Evolutionary conservation across 1,140 invertebrate species (phyloP).

Genomic region (Macrocentrus cingulum): DNA sequence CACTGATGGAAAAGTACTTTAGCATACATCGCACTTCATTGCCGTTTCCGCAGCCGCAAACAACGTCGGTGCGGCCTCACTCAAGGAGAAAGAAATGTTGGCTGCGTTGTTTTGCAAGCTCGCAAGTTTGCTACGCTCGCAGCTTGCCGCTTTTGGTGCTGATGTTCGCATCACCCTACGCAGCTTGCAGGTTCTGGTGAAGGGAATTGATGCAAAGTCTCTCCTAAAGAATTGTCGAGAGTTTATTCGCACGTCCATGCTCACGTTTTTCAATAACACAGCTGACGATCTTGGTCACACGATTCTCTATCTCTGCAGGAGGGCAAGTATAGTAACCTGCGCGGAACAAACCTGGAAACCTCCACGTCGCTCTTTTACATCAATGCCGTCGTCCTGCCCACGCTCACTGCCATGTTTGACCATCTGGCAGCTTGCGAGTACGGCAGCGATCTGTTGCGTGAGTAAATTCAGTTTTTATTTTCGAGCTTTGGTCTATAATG

Average conservation of each 20-base stretch:
- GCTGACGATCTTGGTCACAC: slow-evolving; percentile 96
- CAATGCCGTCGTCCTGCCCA: slow-evolving; percentile 88
- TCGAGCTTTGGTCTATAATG: no score
- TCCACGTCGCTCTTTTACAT: slow-evolving; percentile 93
- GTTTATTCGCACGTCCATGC: slow-evolving; percentile 96
- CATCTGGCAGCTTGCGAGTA: slow-evolving; percentile 96
- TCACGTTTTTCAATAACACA: slow-evolving; percentile 99
- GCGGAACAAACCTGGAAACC: slow-evolving; percentile 95
- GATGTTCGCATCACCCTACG: slow-evolving; percentile 96
- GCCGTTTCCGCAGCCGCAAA: slow-evolving; percentile 88
- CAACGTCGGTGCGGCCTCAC: slow-evolving; percentile 89
- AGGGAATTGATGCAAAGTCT: slow-evolving; percentile 95
- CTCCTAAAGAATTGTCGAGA: slow-evolving; percentile 98
- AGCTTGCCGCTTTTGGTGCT: slow-evolving; percentile 92
- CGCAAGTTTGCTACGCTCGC: slow-evolving; percentile 85
- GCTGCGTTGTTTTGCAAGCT: slow-evolving; percentile 96
- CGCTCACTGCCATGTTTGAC: slow-evolving; percentile 96
- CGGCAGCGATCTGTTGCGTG: slow-evolving; percentile 92
- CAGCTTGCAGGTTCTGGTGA: slow-evolving; percentile 91
- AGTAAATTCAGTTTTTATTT: no score
- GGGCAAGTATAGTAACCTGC: slow-evolving; percentile 91
- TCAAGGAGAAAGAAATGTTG: slow-evolving; percentile 99
- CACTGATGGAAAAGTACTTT: slow-evolving; percentile 99
- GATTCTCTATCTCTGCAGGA: slow-evolving; percentile 92
- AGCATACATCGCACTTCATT: slow-evolving; percentile 98